phyloP scores from a whole-genome alignment of 2,888 invertebrate species.

The Liopterus haemorrhoidalis region DNA sequence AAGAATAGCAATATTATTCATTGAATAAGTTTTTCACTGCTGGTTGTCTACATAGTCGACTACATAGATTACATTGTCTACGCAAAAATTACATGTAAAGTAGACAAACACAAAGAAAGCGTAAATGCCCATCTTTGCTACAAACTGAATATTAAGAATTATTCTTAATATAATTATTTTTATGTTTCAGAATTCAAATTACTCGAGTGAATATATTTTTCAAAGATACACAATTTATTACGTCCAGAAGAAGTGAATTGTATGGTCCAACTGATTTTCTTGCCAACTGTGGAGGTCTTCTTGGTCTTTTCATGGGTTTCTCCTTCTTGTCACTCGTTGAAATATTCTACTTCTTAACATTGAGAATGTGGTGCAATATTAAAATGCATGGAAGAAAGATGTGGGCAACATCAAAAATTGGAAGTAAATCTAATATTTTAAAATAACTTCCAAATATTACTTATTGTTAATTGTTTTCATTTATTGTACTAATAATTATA shows the following conservation, averaged over 20 bases:
- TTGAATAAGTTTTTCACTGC: too few species aligned
- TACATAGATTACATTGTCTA: too few species aligned
- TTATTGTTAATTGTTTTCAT: too few species aligned
- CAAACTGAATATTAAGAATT: too few species aligned
- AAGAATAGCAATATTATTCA: too few species aligned
- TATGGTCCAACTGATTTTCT: conserved; percentile 54
- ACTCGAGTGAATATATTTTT: conserved; percentile 64
- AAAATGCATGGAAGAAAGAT: conserved; percentile 44
- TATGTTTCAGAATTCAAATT: conserved; percentile 48
- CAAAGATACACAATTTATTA: conserved; percentile 58
- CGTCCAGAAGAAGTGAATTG: conserved; percentile 52
- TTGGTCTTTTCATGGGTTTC: conserved; percentile 59
- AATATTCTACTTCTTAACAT: conserved; percentile 54
- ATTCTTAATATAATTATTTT: conserved; percentile 14
- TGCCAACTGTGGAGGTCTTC: conserved; percentile 53
- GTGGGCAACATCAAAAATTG: conserved; percentile 40
- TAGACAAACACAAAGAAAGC: too few species aligned
- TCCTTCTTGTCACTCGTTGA: conserved; percentile 59
- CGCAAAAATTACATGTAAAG: too few species aligned
- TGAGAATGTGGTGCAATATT: conserved; percentile 48
- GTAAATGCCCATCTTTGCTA: too few species aligned
- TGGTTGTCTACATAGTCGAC: too few species aligned
- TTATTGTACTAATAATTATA: too few species aligned
- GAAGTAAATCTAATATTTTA: too few species aligned
- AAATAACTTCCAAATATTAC: too few species aligned